A percentile compares a stretch with the other conserved stretches of the same genome.
These are phyloP conservation scores for Notarius lentiginosus DNA, from an alignment of 2,113 vertebrate species.

Conservation along the genomic window DNA sequence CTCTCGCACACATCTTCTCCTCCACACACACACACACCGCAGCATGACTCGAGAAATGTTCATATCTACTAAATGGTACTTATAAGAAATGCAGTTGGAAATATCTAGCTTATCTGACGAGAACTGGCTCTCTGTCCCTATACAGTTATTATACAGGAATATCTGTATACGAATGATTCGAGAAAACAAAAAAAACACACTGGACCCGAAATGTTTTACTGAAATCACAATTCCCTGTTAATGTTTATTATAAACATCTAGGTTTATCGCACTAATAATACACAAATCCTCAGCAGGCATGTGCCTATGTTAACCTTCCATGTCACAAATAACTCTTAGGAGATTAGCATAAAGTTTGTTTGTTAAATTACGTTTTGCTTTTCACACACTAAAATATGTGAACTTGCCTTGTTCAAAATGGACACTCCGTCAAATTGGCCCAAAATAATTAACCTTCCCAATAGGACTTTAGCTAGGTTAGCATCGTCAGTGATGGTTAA, in stretches of 20 bases:
- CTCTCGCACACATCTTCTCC: not conserved
- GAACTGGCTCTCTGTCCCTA: slow-evolving; percentile 26
- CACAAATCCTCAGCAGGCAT: slow-evolving; percentile 14
- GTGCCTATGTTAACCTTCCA: not conserved
- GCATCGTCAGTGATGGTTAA: not conserved
- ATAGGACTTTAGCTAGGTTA: not conserved
- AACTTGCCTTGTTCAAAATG: not conserved
- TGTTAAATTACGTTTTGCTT: not conserved
- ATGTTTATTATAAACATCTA: slow-evolving; percentile 3
- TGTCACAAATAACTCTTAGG: not conserved
- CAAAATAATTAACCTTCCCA: not conserved
- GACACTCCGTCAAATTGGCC: not conserved
- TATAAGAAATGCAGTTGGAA: not conserved
- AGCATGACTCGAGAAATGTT: not conserved
- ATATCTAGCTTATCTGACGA: slow-evolving; percentile 22
- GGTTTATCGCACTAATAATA: slow-evolving; percentile 1
- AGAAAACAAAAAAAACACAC: not conserved
- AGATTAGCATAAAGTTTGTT: not conserved
- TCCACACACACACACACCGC: not conserved
- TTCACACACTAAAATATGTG: not conserved
- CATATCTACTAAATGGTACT: not conserved
- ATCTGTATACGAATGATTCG: not conserved
- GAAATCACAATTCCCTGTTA: not conserved
- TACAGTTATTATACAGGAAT: not conserved
- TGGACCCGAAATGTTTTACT: slow-evolving; percentile 15